Percentiles rank a stretch among this genome's conserved stretches.
phyloP scores from a whole-genome alignment of 2,797 vertebrate genomes.

The Danio choprae region DNA sequence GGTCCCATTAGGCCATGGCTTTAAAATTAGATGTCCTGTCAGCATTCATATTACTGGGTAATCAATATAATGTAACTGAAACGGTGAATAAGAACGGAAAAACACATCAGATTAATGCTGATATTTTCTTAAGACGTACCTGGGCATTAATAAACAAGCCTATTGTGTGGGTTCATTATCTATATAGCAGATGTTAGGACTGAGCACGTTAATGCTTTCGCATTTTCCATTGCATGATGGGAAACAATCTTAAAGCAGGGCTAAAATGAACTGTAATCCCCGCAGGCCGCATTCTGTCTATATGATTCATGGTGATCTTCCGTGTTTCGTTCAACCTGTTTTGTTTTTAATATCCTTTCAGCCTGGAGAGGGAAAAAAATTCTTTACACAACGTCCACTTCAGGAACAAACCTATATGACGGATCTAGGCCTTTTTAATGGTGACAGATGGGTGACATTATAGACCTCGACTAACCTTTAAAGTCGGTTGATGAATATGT shows the following conservation, averaged over 20 bases:
- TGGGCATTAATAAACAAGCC: slow-evolving; percentile 22
- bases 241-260: slow-evolving; percentile 37
- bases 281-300: slow-evolving; percentile 23
- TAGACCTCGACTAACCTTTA: slow-evolving; percentile 38
- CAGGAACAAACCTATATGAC: slow-evolving; percentile 26
- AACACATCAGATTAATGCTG: slow-evolving; percentile 25
- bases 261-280: slow-evolving; percentile 33
- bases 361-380: not conserved
- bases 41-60: slow-evolving; percentile 21
- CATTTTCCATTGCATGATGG: slow-evolving; percentile 24
- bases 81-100: not conserved
- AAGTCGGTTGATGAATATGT: slow-evolving; percentile 20
- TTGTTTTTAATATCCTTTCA: slow-evolving; percentile 43
- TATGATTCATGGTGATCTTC: slow-evolving; percentile 44
- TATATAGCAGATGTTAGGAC: slow-evolving; percentile 16
- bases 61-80: slow-evolving; percentile 34
- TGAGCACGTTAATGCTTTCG: slow-evolving; percentile 22
- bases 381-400: not conserved
- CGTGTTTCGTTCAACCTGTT: slow-evolving; percentile 26
- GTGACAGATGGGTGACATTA: slow-evolving; percentile 50
- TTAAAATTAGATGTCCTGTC: slow-evolving; percentile 43
- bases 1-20: slow-evolving; percentile 26
- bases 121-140: slow-evolving; percentile 10
- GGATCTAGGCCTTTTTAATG: slow-evolving; percentile 34
- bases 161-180: slow-evolving; percentile 21